Evolutionary conservation across 2,888 invertebrate genomes (phyloP).

Genomic region (Eristalis arbustorum): DNA sequence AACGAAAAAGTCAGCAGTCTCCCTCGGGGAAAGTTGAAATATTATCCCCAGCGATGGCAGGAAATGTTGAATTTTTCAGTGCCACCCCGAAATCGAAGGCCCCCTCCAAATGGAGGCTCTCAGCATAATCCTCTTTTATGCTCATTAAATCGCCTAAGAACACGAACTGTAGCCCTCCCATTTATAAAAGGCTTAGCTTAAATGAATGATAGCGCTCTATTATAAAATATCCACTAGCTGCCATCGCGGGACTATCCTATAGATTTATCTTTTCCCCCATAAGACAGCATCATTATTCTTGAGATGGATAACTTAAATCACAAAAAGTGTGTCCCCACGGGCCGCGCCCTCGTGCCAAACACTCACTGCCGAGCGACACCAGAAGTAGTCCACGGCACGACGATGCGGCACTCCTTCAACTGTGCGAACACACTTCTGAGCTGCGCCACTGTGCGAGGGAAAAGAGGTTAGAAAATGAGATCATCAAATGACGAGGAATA

Average conservation of each 20-base stretch:
- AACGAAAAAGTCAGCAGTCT: background rate
- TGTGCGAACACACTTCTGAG: conserved; percentile 17
- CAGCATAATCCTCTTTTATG: conserved; percentile 52
- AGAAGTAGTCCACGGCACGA: no score
- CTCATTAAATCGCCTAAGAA: conserved; percentile 54
- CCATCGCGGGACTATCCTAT: conserved; percentile 13
- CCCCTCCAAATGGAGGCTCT: conserved; percentile 9
- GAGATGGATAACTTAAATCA: conserved; percentile 22
- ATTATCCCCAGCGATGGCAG: background rate
- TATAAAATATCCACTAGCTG: conserved; percentile 34
- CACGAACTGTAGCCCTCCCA: conserved; percentile 43
- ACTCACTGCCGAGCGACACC: background rate
- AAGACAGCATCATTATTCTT: conserved; percentile 51
- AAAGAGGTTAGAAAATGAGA: background rate
- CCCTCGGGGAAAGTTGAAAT: background rate
- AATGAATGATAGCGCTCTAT: conserved; percentile 51
- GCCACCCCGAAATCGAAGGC: background rate
- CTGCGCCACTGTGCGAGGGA: conserved; percentile 7
- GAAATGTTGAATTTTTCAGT: background rate
- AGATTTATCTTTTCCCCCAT: conserved; percentile 38
- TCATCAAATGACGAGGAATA: conserved; percentile 13
- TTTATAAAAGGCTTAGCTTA: conserved; percentile 57
- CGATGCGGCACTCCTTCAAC: background rate
- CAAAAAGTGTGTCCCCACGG: background rate
- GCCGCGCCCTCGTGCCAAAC: background rate